Evolutionary conservation across 2,888 invertebrate species (phyloP), one percentile per base, ranked within the genome.

Genomic region (Drosophila hawaiiensis): DNA sequence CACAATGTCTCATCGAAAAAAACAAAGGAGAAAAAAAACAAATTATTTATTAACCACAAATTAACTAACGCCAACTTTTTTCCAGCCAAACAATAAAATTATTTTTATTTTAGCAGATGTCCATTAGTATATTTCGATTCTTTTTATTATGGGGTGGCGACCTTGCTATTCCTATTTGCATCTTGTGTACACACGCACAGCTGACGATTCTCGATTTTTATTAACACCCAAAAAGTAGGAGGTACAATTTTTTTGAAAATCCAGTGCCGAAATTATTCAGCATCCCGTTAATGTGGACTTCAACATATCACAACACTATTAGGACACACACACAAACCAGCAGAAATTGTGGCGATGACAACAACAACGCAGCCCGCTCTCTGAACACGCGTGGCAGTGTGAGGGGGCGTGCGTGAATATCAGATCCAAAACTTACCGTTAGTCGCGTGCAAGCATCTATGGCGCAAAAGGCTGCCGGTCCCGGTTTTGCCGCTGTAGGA

Each of bases 321-420:
- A 39, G 39, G 39, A 56, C 56, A 29, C 56, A 37, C 22, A 55
- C n/a, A 39, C 37, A 56, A 56, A 2, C 25, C 25, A 25, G 65
- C 68, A 63, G 53, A 64, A 58, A 12, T 35, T 22, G 68, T 73
- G 73, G 73, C 70, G 78, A 77, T 77, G 79, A 80, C 69, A 76
- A 67, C 64, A 79, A 80, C 62, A 74, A 66, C 50, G 50, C 22
- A 68, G 43, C 19, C 55, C 77, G 68, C 68, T 68, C 60, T 72
- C 4, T 47, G 83, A 72, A 74, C 84, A 84, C 85, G 85, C 85
- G 85, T 85, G 85, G 84, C 90, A 87, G 78, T 89, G 84, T 73
- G 80, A 73, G 81, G 81, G 78, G 78, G 59, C 79, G 78, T 81
- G 82, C 74, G 81, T 81, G 78, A 80, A 78, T 82, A 83, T 74